Evolutionary conservation across 1,140 invertebrate genomes (phyloP).

Genomic region (Drosophila repletoides): DNA sequence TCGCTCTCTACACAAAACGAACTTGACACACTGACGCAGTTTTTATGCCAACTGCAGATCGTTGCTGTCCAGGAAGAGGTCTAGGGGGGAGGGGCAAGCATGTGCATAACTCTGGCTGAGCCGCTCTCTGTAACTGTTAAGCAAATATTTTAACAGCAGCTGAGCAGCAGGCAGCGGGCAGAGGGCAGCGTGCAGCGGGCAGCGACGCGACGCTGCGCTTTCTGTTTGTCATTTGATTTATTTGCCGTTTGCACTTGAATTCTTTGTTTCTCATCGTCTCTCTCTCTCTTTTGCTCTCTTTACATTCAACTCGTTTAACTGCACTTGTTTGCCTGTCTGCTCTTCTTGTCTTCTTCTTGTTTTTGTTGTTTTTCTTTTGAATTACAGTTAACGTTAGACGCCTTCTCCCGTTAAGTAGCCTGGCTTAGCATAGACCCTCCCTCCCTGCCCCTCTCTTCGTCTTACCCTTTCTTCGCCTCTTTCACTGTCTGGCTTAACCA

Average conservation of each 20-base stretch:
- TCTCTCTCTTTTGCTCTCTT: slow-evolving; percentile 3
- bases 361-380: slow-evolving; percentile 20
- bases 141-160: slow-evolving; percentile 51
- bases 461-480: background rate
- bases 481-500: background rate
- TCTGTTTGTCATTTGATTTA: slow-evolving; percentile 76
- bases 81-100: background rate
- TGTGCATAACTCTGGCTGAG: slow-evolving; percentile 20
- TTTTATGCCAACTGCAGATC: slow-evolving; percentile 39
- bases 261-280: slow-evolving; percentile 45
- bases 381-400: slow-evolving; percentile 63
- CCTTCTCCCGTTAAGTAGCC: slow-evolving; percentile 52
- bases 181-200: too few relatives aligned
- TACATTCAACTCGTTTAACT: slow-evolving; percentile 65
- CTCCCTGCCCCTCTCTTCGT: background rate
- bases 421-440: slow-evolving; percentile 33
- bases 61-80: background rate
- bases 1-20: slow-evolving; percentile 54
- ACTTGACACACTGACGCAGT: slow-evolving; percentile 79
- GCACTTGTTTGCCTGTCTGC: slow-evolving; percentile 59
- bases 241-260: slow-evolving; percentile 77
- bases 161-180: background rate
- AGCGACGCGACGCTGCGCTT: slow-evolving; percentile 42
- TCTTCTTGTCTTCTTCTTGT: background rate
- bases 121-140: slow-evolving; percentile 62